Conservation (phyloP, 1,140 invertebrate genomes). For the Hylyphantes graminicola region DNA sequence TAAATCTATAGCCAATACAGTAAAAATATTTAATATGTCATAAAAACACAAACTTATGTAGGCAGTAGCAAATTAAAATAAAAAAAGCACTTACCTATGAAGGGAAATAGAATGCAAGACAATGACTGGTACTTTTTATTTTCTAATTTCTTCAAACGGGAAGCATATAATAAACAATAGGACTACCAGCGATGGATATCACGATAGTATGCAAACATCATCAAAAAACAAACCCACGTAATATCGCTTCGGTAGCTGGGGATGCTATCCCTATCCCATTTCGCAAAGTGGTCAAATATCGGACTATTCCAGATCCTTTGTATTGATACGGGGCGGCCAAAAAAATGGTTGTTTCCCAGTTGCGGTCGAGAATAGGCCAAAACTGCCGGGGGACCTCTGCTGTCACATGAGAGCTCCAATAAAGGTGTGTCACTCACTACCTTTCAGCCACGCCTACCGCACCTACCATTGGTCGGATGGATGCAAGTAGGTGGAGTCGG, state of each 20-base stretch:
- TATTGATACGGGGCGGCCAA: too few species aligned
- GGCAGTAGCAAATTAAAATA: too few species aligned
- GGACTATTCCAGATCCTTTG: too few species aligned
- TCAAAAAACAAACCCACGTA: too few species aligned
- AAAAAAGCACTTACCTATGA: neutral
- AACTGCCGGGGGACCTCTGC: slow-evolving; percentile 47
- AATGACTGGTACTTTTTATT: neutral
- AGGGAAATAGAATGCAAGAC: neutral
- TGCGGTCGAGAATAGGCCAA: slow-evolving; percentile 52
- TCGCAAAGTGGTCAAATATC: too few species aligned
- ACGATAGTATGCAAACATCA: too few species aligned
- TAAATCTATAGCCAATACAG: neutral
- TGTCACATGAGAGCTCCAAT: slow-evolving; percentile 44
- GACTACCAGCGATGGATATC: too few species aligned
- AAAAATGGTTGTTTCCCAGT: slow-evolving; percentile 12
- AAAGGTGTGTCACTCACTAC: slow-evolving; percentile 29
- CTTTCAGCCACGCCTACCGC: slow-evolving; percentile 4
- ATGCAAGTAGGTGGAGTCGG: slow-evolving; percentile 10
- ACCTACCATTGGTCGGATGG: slow-evolving; percentile 11
- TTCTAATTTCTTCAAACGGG: neutral
- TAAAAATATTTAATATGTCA: too few species aligned
- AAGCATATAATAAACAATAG: too few species aligned
- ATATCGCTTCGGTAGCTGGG: too few species aligned
- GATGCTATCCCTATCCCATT: too few species aligned
- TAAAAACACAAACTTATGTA: too few species aligned